phyloP scores from a whole-genome alignment of 2,888 invertebrate genomes.

The Acrocera orbiculus region DNA sequence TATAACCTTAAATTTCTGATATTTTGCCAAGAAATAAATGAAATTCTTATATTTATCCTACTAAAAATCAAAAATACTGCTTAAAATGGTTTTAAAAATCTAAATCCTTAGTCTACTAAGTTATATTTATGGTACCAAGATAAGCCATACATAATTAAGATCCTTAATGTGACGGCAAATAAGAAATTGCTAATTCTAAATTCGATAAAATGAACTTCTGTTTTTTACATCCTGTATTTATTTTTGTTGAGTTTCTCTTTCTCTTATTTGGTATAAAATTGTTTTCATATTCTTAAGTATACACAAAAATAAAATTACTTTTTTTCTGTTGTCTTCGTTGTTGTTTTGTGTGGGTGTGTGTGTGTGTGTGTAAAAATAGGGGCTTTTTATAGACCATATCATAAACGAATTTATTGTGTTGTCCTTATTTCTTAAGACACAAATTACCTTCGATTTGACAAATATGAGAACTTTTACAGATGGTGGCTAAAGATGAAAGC shows the following conservation, averaged over 20 bases:
- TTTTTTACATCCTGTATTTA: too few species aligned
- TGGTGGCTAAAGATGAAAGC: constrained; percentile 7
- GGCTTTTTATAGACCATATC: constrained; percentile 1
- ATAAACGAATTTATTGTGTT: constrained; percentile 1
- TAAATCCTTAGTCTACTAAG: too few species aligned
- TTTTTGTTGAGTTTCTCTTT: constrained; percentile 1
- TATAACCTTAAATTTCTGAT: too few species aligned
- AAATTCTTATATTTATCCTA: too few species aligned
- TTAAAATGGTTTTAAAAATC: too few species aligned
- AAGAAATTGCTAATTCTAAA: constrained; percentile 4
- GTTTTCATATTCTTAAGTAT: constrained; percentile 5
- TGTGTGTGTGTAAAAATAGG: background rate
- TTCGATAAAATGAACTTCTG: constrained; percentile 6
- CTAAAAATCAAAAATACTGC: too few species aligned
- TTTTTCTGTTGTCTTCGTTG: too few species aligned
- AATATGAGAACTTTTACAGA: constrained; percentile 11
- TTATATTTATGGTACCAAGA: constrained; percentile 5
- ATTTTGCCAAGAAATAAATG: too few species aligned
- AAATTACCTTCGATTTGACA: constrained; percentile 8
- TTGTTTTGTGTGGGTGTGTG: too few species aligned
- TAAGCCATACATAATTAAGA: constrained; percentile 8
- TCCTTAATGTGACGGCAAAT: constrained; percentile 1
- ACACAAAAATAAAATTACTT: constrained; percentile 1
- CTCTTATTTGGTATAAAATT: constrained; percentile 6
- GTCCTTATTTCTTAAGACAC: constrained; percentile 3